phyloP scores from a whole-genome alignment of 2,888 invertebrate species.

The Clostera curtula region DNA sequence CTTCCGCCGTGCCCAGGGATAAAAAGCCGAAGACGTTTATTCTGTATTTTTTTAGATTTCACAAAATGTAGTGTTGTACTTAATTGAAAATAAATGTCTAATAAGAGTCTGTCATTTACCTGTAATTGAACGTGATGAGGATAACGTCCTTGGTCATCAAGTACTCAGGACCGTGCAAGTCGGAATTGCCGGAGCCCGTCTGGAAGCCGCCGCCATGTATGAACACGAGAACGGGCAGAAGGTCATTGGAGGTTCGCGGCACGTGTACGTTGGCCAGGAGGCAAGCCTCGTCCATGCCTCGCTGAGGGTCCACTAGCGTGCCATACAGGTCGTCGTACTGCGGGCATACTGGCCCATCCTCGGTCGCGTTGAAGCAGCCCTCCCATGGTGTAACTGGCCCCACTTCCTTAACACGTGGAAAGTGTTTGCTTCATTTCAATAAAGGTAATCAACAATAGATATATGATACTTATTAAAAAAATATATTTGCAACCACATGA shows the following conservation, averaged over 20 bases:
- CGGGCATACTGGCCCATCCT: slow-evolving; percentile 68
- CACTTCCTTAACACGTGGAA: slow-evolving; percentile 38
- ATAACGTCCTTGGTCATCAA: slow-evolving; percentile 1
- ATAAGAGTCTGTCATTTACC: no score
- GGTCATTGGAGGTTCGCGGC: slow-evolving; percentile 4
- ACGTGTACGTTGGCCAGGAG: slow-evolving; percentile 18
- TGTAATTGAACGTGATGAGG: slow-evolving; percentile 3
- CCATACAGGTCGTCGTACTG: slow-evolving; percentile 43
- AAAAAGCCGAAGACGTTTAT: slow-evolving; percentile 37
- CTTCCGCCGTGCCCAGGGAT: slow-evolving; percentile 23
- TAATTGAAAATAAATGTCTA: no score
- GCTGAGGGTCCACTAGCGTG: slow-evolving; percentile 9
- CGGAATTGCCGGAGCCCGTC: slow-evolving; percentile 4
- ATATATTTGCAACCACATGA: no score
- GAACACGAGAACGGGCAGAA: slow-evolving; percentile 2
- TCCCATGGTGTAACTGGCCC: slow-evolving; percentile 39
- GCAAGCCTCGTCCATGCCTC: slow-evolving; percentile 21
- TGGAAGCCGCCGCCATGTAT: slow-evolving; percentile 4
- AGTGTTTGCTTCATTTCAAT: neutral
- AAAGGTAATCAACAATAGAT: neutral
- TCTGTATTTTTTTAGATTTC: no score
- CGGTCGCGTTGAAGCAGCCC: slow-evolving; percentile 53
- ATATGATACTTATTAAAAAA: slow-evolving; percentile 8
- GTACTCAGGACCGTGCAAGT: slow-evolving; percentile 8
- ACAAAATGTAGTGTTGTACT: no score